A percentile compares a stretch with the other conserved stretches of the same genome.
These are phyloP conservation scores for Odocoileus hemionus DNA, from an alignment of 2,113 vertebrate genomes.

Conservation along the genomic window DNA sequence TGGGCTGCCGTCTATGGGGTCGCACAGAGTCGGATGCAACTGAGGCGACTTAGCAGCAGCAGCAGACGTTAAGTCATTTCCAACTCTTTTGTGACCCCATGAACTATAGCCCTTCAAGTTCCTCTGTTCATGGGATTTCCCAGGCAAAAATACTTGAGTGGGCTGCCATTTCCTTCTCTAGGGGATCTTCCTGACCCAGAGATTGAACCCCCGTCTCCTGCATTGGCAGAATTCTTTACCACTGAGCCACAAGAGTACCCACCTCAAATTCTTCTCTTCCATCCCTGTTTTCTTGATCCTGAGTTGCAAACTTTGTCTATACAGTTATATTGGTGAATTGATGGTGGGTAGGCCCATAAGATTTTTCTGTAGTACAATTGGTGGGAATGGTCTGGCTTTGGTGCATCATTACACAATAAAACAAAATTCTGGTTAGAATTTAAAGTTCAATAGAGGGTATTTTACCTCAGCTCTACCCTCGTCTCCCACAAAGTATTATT, in stretches of 20 bases:
- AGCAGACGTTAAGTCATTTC: neutral
- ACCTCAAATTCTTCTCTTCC: neutral
- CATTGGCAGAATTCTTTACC: neutral
- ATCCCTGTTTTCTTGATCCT: neutral
- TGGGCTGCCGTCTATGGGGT: no score
- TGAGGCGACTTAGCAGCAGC: no score
- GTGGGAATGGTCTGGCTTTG: neutral
- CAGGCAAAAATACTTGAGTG: neutral
- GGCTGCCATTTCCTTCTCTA: neutral
- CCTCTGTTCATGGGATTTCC: neutral
- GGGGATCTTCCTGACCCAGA: neutral
- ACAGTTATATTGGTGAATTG: neutral
- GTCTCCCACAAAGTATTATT: neutral
- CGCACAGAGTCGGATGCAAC: no score
- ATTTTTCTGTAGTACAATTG: fast-evolving
- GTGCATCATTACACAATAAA: neutral
- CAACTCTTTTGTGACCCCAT: neutral
- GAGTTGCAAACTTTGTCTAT: neutral
- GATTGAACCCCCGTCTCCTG: neutral
- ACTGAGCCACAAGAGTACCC: neutral
- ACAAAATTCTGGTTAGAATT: slow-evolving; percentile 61
- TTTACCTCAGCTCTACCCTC: neutral
- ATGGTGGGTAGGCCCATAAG: neutral
- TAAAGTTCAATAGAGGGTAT: neutral
- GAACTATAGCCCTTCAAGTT: neutral